Conservation (phyloP, 1,140 invertebrate genomes). For the Drosophila tristis region DNA sequence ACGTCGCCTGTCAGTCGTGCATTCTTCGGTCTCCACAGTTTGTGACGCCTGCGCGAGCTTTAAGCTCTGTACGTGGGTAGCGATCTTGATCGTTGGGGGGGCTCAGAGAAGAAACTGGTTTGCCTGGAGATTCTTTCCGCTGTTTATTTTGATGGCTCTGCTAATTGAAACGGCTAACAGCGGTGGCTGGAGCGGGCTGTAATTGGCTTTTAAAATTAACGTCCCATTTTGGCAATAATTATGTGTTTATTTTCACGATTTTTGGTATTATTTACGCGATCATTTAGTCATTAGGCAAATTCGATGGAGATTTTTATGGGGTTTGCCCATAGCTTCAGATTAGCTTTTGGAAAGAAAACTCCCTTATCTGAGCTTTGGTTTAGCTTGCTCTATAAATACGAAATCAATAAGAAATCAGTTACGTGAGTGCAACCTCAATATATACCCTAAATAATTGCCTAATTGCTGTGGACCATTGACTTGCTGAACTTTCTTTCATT, state of each 20-base stretch:
- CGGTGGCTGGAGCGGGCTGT: constrained; percentile 10
- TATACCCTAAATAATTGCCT: background rate
- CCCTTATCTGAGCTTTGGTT: no score
- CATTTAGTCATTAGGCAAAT: constrained; percentile 59
- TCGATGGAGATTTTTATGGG: background rate
- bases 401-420: background rate
- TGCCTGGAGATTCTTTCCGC: constrained; percentile 20
- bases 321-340: background rate
- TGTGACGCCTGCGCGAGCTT: constrained; percentile 42
- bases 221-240: constrained; percentile 14
- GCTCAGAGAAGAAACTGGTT: constrained; percentile 42
- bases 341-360: no score
- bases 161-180: constrained; percentile 51
- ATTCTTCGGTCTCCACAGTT: constrained; percentile 28
- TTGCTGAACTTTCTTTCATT: background rate
- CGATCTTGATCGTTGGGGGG: no score
- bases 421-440: background rate
- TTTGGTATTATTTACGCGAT: constrained; percentile 49
- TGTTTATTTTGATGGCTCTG: constrained; percentile 47
- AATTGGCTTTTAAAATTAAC: constrained; percentile 56
- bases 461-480: constrained; percentile 11
- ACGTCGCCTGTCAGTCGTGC: constrained; percentile 30
- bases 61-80: constrained; percentile 23
- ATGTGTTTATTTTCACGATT: constrained; percentile 8
- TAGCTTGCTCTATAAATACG: background rate